Percentiles rank a stretch among this genome's conserved stretches.
Conservation (phyloP, 2,113 vertebrate species). For the Chloroceryle aenea region DNA sequence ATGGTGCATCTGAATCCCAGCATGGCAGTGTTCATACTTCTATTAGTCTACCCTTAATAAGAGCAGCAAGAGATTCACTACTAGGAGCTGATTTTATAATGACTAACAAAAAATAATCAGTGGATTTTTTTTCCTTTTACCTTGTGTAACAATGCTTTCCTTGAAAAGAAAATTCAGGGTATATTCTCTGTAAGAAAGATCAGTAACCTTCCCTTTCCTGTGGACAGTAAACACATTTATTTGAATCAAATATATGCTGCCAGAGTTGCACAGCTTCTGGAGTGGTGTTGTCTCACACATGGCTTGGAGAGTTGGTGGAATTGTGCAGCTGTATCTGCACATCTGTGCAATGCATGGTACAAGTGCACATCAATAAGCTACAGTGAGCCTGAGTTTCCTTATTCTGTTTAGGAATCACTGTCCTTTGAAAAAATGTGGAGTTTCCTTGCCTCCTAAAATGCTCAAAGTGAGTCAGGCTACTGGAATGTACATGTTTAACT, state of each 20-base stretch:
- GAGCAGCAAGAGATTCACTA: background rate
- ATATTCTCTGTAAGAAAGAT: background rate
- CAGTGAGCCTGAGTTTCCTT: background rate
- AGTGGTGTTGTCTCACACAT: background rate
- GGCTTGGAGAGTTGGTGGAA: background rate
- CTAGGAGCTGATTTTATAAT: background rate
- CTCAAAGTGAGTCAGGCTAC: background rate
- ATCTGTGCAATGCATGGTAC: rapidly evolving
- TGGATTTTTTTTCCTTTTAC: background rate
- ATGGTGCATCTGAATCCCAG: background rate
- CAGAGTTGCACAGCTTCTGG: background rate
- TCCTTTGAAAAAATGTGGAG: background rate
- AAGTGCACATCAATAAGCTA: background rate
- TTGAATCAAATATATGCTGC: background rate
- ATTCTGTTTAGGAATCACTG: background rate
- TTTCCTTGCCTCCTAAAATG: background rate
- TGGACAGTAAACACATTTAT: background rate
- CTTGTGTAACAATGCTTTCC: background rate
- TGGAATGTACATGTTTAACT: rapidly evolving
- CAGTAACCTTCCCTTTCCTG: background rate
- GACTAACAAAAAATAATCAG: background rate
- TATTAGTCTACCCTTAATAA: slow-evolving; percentile 1
- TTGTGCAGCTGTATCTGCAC: background rate
- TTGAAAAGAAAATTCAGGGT: background rate
- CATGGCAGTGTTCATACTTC: background rate